Conservation (phyloP, 2,888 invertebrate genomes). For the Cynaeus angustus region DNA sequence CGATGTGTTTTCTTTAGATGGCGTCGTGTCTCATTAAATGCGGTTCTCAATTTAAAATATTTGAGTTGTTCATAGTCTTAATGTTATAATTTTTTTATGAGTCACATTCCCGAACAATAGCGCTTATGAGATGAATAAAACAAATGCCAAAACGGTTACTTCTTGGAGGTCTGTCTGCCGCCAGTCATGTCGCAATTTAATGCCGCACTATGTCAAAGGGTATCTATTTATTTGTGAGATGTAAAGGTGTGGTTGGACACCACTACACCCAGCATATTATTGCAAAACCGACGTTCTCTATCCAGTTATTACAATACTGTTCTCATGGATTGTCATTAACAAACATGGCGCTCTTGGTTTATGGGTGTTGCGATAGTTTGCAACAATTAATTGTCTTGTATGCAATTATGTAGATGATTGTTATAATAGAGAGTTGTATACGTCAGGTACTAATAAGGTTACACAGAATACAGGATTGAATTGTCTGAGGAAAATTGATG, state of each 20-base stretch:
- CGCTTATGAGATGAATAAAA: not conserved
- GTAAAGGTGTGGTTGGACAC: slow-evolving; percentile 63
- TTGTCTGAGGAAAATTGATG: no score
- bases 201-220: slow-evolving; percentile 65
- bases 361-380: slow-evolving; percentile 49
- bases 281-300: slow-evolving; percentile 60
- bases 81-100: not conserved
- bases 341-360: slow-evolving; percentile 48
- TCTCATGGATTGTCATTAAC: slow-evolving; percentile 58
- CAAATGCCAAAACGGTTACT: slow-evolving; percentile 9
- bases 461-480: not conserved
- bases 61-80: no score
- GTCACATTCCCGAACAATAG: slow-evolving; percentile 12
- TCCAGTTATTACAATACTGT: slow-evolving; percentile 48
- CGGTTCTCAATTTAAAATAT: not conserved
- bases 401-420: slow-evolving; percentile 36
- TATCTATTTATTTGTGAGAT: slow-evolving; percentile 63
- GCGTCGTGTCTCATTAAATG: slow-evolving; percentile 8
- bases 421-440: slow-evolving; percentile 29
- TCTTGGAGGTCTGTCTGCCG: not conserved
- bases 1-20: slow-evolving; percentile 7
- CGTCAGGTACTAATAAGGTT: slow-evolving; percentile 2
- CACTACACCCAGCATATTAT: slow-evolving; percentile 62
- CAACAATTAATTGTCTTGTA: slow-evolving; percentile 49
- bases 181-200: slow-evolving; percentile 53